A percentile compares a stretch with the other conserved stretches of the same genome.
Conservation (phyloP, 2,797 vertebrate genomes). For the Falco biarmicus region DNA sequence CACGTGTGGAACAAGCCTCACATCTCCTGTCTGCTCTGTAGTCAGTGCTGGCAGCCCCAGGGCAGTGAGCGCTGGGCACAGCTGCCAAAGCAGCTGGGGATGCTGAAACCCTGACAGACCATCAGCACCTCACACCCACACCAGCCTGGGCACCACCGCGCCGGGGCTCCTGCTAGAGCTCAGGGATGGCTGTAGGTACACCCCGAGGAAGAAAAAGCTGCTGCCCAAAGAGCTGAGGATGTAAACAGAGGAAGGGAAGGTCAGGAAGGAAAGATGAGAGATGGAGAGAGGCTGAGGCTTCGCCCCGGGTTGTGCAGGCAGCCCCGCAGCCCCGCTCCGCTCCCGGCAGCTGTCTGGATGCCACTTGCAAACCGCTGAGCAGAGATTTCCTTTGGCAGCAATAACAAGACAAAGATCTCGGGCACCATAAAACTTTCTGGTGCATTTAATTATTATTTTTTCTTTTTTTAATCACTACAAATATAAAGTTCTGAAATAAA, state of each 20-base stretch:
- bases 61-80: neutral
- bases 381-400: neutral
- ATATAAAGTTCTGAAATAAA: neutral
- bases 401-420: neutral
- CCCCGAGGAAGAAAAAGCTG: neutral
- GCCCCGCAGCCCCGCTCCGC: neutral
- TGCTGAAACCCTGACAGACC: neutral
- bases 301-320: neutral
- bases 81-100: neutral
- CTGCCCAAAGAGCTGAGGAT: neutral
- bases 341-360: neutral
- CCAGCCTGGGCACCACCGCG: accelerated
- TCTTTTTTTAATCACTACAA: neutral
- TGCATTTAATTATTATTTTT: neutral
- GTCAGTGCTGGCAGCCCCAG: neutral
- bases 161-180: neutral
- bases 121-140: neutral
- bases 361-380: neutral
- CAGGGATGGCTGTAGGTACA: accelerated
- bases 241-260: neutral
- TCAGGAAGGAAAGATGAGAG: neutral
- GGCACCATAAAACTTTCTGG: neutral
- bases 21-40: neutral
- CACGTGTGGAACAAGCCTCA: neutral
- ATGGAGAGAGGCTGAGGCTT: neutral